Evolutionary conservation across 92 coral and sea anemone genomes (phyloP).

Genomic region (Phymanthus crucifer): DNA sequence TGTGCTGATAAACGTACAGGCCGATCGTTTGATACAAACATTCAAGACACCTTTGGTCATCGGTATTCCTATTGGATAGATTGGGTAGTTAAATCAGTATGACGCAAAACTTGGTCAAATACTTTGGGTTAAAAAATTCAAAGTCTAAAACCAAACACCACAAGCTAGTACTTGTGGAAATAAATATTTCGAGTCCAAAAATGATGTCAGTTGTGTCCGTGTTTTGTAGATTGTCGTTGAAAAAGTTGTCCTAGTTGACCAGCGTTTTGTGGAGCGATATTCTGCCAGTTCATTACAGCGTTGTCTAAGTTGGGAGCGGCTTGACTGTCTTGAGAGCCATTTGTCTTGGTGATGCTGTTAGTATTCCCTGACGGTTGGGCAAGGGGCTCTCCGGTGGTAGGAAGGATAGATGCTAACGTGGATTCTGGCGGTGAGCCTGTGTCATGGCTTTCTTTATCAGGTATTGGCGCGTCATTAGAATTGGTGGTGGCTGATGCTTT

Average conservation of each 20-base stretch:
- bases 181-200: not conserved
- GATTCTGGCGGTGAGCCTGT: not conserved
- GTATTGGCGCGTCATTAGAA: not conserved
- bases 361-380: not conserved
- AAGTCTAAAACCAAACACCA: not conserved
- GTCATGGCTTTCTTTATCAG: not conserved
- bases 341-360: not conserved
- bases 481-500: not conserved
- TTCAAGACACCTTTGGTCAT: not conserved
- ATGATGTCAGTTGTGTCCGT: not conserved
- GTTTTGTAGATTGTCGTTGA: constrained; percentile 39
- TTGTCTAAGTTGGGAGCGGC: constrained; percentile 4
- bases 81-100: not conserved
- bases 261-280: constrained; percentile 8
- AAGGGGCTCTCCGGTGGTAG: not conserved
- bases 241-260: constrained; percentile 27
- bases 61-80: not conserved
- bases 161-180: not conserved
- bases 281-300: constrained; percentile 38
- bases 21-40: not conserved
- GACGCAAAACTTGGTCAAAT: not conserved
- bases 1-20: not conserved
- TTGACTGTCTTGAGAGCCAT: not conserved
- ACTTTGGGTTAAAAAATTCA: not conserved
- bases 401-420: not conserved